phyloP scores from a whole-genome alignment of 2,797 vertebrate species.

The Apodemus agrarius region DNA sequence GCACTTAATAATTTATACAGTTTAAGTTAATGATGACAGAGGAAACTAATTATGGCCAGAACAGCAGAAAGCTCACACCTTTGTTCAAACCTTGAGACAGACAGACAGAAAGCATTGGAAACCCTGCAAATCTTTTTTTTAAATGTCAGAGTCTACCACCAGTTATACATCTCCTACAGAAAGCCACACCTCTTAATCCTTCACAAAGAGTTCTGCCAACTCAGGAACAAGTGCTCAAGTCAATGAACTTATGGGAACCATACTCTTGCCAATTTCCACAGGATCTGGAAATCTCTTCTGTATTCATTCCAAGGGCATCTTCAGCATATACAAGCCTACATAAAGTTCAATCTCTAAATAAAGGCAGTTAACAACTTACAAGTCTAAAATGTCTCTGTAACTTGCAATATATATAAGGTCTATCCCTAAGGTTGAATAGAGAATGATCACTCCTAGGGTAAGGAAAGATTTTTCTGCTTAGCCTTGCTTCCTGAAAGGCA shows the following conservation, averaged over 20 bases:
- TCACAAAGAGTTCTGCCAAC: background rate
- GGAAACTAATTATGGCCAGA: background rate
- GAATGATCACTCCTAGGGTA: background rate
- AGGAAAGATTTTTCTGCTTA: background rate
- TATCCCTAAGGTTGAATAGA: background rate
- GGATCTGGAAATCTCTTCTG: too few relatives aligned
- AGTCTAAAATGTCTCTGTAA: background rate
- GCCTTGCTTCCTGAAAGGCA: background rate
- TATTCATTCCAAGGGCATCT: background rate
- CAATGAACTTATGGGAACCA: background rate
- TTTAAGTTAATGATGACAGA: background rate
- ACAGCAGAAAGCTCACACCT: background rate
- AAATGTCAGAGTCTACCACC: accelerated
- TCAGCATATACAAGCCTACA: background rate
- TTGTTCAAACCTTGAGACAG: background rate
- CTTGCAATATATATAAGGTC: background rate
- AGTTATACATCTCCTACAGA: background rate
- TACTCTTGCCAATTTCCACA: background rate
- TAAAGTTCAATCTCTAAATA: background rate
- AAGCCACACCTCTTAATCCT: background rate
- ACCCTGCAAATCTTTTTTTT: background rate
- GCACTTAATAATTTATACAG: background rate
- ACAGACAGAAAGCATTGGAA: background rate
- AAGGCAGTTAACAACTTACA: background rate
- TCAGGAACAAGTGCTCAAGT: background rate